Conservation (phyloP, 2,888 invertebrate genomes). For the Nephrocerus scutellatus region DNA sequence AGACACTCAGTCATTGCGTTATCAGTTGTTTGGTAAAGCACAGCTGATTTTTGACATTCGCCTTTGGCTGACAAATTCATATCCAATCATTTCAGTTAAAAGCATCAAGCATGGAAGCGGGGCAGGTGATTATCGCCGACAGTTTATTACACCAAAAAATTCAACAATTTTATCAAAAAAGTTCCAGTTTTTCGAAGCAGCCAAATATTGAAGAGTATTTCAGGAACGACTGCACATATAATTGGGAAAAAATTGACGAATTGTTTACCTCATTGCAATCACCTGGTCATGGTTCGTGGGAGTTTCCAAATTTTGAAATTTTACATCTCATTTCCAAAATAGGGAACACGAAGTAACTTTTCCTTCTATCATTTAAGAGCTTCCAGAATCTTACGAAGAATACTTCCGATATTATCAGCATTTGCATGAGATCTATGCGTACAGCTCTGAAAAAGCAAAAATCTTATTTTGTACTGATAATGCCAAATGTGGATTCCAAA, state of each 20-base stretch:
- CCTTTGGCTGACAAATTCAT: no score
- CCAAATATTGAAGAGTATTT: no score
- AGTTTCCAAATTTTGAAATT: background rate
- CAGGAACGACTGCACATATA: conserved; percentile 8
- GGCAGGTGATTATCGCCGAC: no score
- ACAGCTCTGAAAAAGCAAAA: background rate
- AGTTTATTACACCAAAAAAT: no score
- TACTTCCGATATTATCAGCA: conserved; percentile 9
- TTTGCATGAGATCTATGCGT: background rate
- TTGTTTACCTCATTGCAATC: background rate
- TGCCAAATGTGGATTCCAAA: background rate
- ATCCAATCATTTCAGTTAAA: no score
- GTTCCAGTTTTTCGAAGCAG: no score
- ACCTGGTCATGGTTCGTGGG: conserved; percentile 1
- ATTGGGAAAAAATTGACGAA: conserved; percentile 10
- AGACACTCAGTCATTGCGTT: no score
- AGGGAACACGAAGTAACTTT: background rate
- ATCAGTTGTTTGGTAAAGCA: no score
- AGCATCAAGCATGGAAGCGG: no score
- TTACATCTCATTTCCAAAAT: background rate
- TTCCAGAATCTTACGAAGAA: conserved; percentile 12
- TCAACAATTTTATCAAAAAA: no score
- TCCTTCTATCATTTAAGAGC: background rate
- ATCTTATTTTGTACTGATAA: no score
- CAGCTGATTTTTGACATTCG: no score